A percentile compares a stretch with the other conserved stretches of the same genome.
Conservation (phyloP, 2,888 invertebrate species). For the Polymixis flavicincta region DNA sequence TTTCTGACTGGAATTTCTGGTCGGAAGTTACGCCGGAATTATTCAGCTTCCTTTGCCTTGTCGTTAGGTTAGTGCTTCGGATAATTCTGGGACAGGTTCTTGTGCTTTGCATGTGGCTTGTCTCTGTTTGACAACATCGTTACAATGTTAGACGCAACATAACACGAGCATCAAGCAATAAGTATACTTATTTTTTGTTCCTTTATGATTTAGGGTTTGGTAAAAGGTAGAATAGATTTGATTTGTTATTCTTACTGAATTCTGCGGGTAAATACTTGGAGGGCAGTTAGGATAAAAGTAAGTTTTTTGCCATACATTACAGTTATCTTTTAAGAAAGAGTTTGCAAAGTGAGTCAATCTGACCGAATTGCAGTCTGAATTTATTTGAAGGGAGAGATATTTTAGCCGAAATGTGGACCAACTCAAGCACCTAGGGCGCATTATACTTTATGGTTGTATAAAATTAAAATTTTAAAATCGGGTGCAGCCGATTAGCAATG, state of each 20-base stretch:
- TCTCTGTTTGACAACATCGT: not conserved
- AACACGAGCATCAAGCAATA: not conserved
- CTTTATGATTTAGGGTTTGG: not conserved
- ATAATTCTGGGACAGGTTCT: not conserved
- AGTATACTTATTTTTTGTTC: not conserved
- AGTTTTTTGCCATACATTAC: not conserved
- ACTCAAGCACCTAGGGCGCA: not conserved
- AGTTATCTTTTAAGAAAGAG: not conserved
- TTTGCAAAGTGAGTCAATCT: no score
- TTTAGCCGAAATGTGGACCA: not conserved
- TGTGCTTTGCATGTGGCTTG: not conserved
- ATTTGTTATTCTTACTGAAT: no score
- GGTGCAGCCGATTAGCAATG: no score
- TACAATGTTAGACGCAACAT: not conserved
- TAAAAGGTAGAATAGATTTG: not conserved
- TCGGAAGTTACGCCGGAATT: constrained; percentile 52
- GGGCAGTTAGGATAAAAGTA: not conserved
- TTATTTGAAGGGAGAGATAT: not conserved
- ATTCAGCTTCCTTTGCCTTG: constrained; percentile 27
- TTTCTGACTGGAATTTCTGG: constrained; percentile 56
- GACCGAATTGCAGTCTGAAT: not conserved
- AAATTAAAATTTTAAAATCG: not conserved
- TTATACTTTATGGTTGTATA: no score
- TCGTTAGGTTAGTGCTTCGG: constrained; percentile 13
- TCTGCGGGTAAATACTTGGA: no score